Evolutionary conservation across 2,113 vertebrate genomes (phyloP), one percentile per base, ranked within the genome.

Genomic region (Microtus richardsoni): DNA sequence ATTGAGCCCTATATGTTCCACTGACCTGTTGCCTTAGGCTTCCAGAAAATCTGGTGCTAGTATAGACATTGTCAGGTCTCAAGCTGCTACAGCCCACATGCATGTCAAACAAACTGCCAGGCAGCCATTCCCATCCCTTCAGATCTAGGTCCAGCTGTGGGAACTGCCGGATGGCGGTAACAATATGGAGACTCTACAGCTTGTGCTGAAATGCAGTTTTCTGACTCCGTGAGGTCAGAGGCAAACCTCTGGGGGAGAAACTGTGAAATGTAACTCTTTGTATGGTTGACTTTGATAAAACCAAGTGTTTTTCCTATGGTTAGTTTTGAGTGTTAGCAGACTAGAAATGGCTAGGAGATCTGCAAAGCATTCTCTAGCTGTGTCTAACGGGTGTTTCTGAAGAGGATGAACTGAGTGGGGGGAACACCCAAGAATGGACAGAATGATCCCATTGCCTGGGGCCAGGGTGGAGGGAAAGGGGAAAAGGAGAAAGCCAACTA

Each of bases 171-270:
- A 64, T 21, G 12, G 44, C 0, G 0, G 26, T 19, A 70, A 60
- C n/a, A 49, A 14, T 0, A 5, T 6, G 11, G 44, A 77, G 17
- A 47, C 73, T 60, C 41, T 22, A 52, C 3, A 75, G 71, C 80
- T 87, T 11, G 3, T 64, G 74, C 52, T 73, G 44, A 85, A 66
- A 47, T 64, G 62, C 30, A 58, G 30, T 93, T 74, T 39, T 75
- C 9, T 58, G 49, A n/a, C 36, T 39, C 7, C n/a, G 24, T 73
- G 21, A 73, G n/a, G 21, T 73, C n/a, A 41, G 58, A 96, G 83
- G 49, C 16, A 78, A 83, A 39, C 83, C 66, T 93, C n/a, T n/a
- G 89, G 95, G 78, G 39, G 93, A 95, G 60, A 33, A 90, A 75
- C 33, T 92, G 30, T 91, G 68, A 86, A 93, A 41, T 78, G 0